Conservation (phyloP, 2,888 invertebrate species). For the Chymomyza procnemis region DNA sequence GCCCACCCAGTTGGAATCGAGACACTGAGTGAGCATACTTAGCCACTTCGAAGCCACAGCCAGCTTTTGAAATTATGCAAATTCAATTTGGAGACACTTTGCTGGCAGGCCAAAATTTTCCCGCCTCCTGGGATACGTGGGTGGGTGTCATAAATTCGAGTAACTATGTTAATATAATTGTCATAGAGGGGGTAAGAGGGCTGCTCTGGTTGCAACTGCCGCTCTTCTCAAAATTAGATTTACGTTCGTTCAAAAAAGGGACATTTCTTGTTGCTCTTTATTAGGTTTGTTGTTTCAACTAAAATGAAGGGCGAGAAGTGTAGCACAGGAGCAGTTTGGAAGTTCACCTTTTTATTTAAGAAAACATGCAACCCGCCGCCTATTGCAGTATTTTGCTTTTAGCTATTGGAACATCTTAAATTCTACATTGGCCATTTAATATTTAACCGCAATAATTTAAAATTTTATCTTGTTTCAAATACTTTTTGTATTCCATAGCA, state of each 20-base stretch:
- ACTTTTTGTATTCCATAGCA: conserved; percentile 30
- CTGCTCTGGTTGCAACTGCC: not conserved
- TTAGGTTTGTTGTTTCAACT: conserved; percentile 30
- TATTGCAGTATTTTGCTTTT: not conserved
- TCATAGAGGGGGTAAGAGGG: conserved; percentile 29
- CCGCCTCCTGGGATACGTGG: not conserved
- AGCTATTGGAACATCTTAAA: conserved; percentile 4
- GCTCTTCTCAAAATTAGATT: conserved; percentile 64
- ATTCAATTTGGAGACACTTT: conserved; percentile 69
- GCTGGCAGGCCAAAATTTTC: conserved; percentile 5
- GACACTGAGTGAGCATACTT: conserved; percentile 36
- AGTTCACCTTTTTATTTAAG: not conserved
- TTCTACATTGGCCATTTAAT: conserved; percentile 41
- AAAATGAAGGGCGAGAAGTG: not conserved
- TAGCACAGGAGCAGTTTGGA: not conserved
- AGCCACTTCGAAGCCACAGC: conserved; percentile 68
- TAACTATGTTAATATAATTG: conserved; percentile 73
- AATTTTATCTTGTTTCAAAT: conserved; percentile 49
- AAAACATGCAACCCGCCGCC: not conserved
- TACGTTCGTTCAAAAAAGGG: conserved; percentile 37
- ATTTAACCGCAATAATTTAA: conserved; percentile 59
- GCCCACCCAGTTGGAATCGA: not conserved
- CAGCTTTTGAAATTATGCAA: conserved; percentile 71
- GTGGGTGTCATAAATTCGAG: conserved; percentile 63
- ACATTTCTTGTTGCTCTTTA: conserved; percentile 23